phyloP scores from a whole-genome alignment of 2,888 invertebrate species.

The Papilio demoleus region DNA sequence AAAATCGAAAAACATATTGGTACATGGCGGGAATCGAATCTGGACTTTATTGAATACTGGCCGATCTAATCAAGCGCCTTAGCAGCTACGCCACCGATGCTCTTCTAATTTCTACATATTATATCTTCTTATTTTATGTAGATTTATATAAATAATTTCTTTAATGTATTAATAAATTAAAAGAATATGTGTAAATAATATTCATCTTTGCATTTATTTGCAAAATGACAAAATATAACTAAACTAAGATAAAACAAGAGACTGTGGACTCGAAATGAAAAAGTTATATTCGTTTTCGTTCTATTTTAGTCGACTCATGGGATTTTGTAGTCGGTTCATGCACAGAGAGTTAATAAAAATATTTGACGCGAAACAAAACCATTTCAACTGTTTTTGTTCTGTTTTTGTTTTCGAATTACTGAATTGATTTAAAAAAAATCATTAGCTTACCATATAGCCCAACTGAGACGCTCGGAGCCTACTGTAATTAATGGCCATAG shows the following conservation, averaged over 20 bases:
- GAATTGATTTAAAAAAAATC: neutral
- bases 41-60: too few relatives aligned
- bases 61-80: too few relatives aligned
- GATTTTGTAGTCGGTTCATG: neutral
- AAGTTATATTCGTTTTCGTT: slow-evolving; percentile 8
- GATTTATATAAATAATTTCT: neutral
- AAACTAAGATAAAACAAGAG: neutral
- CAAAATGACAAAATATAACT: neutral
- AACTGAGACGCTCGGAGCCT: too few relatives aligned
- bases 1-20: too few relatives aligned
- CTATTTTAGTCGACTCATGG: slow-evolving; percentile 17
- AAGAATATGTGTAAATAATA: too few relatives aligned
- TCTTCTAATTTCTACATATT: neutral
- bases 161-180: too few relatives aligned
- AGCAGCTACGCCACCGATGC: too few relatives aligned
- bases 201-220: too few relatives aligned
- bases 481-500: too few relatives aligned
- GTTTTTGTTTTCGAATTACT: neutral
- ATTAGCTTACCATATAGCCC: too few relatives aligned
- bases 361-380: neutral
- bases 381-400: neutral
- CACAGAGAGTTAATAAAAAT: neutral
- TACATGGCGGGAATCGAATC: too few relatives aligned
- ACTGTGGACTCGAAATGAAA: slow-evolving; percentile 13
- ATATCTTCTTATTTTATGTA: too few relatives aligned